Evolutionary conservation across 2,888 invertebrate species (phyloP).

Genomic region (Latrodectus hesperus): DNA sequence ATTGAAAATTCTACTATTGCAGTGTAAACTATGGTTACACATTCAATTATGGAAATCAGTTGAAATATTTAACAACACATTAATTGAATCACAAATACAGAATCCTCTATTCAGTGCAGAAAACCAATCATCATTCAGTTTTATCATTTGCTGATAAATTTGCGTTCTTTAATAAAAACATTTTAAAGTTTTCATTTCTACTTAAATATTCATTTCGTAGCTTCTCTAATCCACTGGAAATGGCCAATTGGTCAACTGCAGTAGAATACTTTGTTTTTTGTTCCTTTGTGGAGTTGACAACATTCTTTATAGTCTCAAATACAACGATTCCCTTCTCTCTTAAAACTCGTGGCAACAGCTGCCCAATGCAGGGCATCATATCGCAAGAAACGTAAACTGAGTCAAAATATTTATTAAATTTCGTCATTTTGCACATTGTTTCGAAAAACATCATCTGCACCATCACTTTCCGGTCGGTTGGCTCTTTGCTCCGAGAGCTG

Average conservation of each 20-base stretch:
- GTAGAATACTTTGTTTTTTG: constrained; percentile 38
- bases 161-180: constrained; percentile 7
- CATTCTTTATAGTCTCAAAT: constrained; percentile 49
- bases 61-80: too few relatives aligned
- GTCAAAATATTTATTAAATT: constrained; percentile 40
- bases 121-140: too few relatives aligned
- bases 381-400: constrained; percentile 50
- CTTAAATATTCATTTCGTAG: background rate
- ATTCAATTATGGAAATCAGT: too few relatives aligned
- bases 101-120: too few relatives aligned
- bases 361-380: constrained; percentile 29
- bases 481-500: background rate
- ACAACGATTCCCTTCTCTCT: constrained; percentile 34
- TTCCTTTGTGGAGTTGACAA: constrained; percentile 57
- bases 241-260: constrained; percentile 18
- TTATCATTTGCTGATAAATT: background rate
- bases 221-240: constrained; percentile 2
- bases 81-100: too few relatives aligned
- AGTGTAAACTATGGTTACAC: too few relatives aligned
- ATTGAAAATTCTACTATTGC: too few relatives aligned
- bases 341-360: constrained; percentile 24
- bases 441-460: constrained; percentile 27
- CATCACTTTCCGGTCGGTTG: background rate
- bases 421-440: constrained; percentile 22
- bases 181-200: constrained; percentile 19